These are phyloP conservation scores for Flabesymbios commensalis DNA, from an alignment of 2,888 invertebrate species.

Conservation along the genomic window DNA sequence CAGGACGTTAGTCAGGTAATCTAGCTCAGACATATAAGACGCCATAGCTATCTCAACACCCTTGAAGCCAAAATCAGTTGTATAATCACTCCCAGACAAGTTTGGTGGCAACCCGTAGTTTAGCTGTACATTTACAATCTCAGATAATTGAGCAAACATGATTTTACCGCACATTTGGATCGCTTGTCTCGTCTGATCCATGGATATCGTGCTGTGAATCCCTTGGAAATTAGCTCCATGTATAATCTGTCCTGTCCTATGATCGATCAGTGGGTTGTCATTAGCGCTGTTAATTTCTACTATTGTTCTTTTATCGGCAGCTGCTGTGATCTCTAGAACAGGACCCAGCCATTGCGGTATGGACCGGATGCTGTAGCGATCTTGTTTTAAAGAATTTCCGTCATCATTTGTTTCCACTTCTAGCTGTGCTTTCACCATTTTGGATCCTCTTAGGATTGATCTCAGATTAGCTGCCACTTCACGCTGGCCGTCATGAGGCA, in stretches of 20 bases:
- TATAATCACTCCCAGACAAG: conserved; percentile 36
- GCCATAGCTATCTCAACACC: conserved; percentile 42
- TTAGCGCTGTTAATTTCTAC: conserved; percentile 37
- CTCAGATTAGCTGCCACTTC: conserved; percentile 31
- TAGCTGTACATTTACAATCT: conserved; percentile 37
- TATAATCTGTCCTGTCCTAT: conserved; percentile 21
- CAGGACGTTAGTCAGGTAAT: conserved; percentile 37
- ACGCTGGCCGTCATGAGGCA: conserved; percentile 33
- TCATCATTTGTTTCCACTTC: conserved; percentile 21
- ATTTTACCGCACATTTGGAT: conserved; percentile 42
- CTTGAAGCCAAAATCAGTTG: conserved; percentile 41
- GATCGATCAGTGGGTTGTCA: conserved; percentile 41
- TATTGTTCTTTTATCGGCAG: conserved; percentile 18
- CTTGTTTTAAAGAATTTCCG: conserved; percentile 30
- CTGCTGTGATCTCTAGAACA: conserved; percentile 25
- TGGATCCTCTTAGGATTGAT: conserved; percentile 24
- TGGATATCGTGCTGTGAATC: conserved; percentile 30
- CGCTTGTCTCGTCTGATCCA: conserved; percentile 41
- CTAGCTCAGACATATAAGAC: conserved; percentile 40
- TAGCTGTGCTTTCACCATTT: conserved; percentile 16
- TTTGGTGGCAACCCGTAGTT: conserved; percentile 42
- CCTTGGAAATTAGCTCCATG: conserved; percentile 41
- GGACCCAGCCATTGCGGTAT: conserved; percentile 39
- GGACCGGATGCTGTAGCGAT: conserved; percentile 36
- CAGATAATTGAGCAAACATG: conserved; percentile 40